phyloP scores from a whole-genome alignment of 1,140 invertebrate species.

The Holcopasites calliopsidis region DNA sequence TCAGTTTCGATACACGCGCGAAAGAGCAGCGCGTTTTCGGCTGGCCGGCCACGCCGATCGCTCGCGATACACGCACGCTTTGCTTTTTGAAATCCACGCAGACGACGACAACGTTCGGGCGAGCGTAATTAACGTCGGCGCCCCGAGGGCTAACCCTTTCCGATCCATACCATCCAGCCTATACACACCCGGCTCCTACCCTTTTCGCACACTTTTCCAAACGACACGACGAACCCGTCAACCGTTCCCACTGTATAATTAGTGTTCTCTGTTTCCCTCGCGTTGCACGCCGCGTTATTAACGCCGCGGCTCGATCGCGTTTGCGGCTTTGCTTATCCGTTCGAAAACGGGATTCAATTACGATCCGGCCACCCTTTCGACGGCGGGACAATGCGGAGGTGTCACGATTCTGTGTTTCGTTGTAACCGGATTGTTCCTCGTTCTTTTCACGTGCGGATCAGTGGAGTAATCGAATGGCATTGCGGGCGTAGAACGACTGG shows the following conservation, averaged over 20 bases:
- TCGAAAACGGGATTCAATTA: constrained; percentile 70
- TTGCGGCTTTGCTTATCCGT: constrained; percentile 66
- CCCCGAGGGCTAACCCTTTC: constrained; percentile 21
- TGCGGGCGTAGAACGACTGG: too few species aligned
- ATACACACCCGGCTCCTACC: neutral
- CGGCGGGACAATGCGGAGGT: neutral
- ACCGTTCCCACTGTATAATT: constrained; percentile 64
- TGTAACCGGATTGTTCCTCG: neutral
- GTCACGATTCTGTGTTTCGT: neutral
- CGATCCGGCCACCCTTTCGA: constrained; percentile 51
- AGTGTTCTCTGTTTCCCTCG: constrained; percentile 65
- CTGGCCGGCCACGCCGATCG: constrained; percentile 34
- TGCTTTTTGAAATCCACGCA: constrained; percentile 63
- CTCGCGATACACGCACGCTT: constrained; percentile 43
- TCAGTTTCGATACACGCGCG: constrained; percentile 49
- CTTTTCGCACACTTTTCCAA: constrained; percentile 30
- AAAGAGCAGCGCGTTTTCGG: constrained; percentile 50
- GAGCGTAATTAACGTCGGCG: constrained; percentile 70
- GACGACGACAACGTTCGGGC: constrained; percentile 55
- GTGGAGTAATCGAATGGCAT: neutral
- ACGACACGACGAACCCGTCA: constrained; percentile 25
- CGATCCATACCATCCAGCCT: constrained; percentile 16
- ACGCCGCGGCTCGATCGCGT: constrained; percentile 60
- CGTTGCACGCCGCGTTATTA: constrained; percentile 60
- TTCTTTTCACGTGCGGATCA: neutral